Conservation (phyloP, 2,888 invertebrate genomes). For the Neocrepidodera transversa region DNA sequence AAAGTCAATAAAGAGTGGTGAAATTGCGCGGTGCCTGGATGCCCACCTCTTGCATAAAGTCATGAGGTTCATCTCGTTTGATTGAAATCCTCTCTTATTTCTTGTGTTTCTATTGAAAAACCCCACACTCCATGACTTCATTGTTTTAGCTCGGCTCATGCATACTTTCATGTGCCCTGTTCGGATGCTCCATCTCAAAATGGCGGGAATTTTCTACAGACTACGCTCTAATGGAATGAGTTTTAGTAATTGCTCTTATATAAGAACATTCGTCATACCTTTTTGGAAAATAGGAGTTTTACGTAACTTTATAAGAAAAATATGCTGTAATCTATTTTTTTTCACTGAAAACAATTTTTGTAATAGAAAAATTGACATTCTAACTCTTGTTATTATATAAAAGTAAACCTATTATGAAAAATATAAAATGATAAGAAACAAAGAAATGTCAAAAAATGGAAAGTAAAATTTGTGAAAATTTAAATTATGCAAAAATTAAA, state of each 20-base stretch:
- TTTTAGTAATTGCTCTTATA: conserved; percentile 44
- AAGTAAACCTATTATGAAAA: no score
- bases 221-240: conserved; percentile 47
- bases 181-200: conserved; percentile 10
- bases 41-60: conserved; percentile 62
- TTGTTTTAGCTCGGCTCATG: conserved; percentile 61
- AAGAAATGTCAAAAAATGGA: no score
- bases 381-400: no score
- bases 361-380: no score
- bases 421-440: no score
- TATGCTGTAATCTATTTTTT: no score
- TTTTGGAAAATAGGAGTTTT: neutral
- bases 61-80: conserved; percentile 63
- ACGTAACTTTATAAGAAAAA: neutral
- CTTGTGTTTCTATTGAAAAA: conserved; percentile 55
- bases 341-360: no score
- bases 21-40: conserved; percentile 47
- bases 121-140: conserved; percentile 59
- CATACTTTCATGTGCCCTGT: conserved; percentile 59
- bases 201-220: conserved; percentile 43
- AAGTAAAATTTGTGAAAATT: no score
- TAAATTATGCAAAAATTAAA: no score
- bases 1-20: conserved; percentile 51
- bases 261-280: neutral
- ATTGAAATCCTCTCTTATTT: conserved; percentile 63